Conservation (phyloP, 2,113 vertebrate genomes). For the Ahaetulla prasina region DNA sequence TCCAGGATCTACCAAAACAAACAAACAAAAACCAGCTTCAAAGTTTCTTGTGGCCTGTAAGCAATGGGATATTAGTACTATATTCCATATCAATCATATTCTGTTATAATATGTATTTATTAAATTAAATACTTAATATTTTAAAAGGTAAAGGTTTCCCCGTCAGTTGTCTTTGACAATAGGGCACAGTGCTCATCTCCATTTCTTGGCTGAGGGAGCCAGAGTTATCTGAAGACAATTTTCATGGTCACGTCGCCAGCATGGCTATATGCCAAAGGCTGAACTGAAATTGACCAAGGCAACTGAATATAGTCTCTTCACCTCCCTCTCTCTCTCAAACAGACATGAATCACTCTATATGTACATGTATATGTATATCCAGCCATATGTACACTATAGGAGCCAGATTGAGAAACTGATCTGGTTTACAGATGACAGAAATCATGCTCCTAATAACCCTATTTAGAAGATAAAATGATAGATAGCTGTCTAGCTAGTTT, state of each 20-base stretch:
- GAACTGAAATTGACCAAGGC: background rate
- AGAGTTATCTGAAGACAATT: background rate
- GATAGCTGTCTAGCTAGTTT: background rate
- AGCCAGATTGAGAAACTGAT: background rate
- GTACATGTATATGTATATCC: too few relatives aligned
- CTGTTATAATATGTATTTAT: background rate
- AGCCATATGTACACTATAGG: background rate
- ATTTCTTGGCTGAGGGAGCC: background rate
- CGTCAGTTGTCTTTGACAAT: background rate
- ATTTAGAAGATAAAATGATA: background rate
- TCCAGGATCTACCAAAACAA: background rate
- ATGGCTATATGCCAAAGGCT: background rate
- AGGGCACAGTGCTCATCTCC: background rate
- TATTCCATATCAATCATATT: background rate
- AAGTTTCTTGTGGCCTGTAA: background rate
- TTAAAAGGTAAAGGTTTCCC: background rate
- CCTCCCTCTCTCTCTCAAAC: accelerated
- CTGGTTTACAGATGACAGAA: background rate
- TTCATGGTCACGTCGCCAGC: background rate
- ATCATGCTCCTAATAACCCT: background rate
- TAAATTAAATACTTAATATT: background rate
- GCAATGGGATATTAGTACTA: background rate
- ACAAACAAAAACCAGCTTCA: background rate
- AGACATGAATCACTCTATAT: background rate
- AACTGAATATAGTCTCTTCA: background rate